phyloP scores from a whole-genome alignment of 2,113 vertebrate genomes.

The Brachirus orientalis region DNA sequence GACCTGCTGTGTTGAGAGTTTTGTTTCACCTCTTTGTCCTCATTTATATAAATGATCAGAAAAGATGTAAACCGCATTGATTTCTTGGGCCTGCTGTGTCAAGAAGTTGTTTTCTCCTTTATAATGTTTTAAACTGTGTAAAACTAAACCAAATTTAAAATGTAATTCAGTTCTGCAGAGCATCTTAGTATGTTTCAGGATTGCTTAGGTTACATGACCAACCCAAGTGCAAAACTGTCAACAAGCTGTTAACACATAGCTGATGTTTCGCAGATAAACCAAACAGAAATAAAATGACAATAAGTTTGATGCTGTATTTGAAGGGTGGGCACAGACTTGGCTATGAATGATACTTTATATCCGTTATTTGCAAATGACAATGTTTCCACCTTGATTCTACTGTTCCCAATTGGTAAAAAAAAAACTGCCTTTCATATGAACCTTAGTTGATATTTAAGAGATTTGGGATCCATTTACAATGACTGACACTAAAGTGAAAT shows the following conservation, averaged over 20 bases:
- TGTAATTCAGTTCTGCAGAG: too few species aligned
- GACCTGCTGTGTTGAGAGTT: conserved; percentile 13
- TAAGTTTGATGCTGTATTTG: background rate
- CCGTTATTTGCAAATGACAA: background rate
- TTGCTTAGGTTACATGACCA: too few species aligned
- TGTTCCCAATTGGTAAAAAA: background rate
- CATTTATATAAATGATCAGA: conserved; percentile 28
- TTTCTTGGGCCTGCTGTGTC: conserved; percentile 1
- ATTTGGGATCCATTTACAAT: background rate
- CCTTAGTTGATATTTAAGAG: too few species aligned
- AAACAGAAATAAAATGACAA: background rate
- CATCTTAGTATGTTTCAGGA: too few species aligned
- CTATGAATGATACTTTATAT: background rate
- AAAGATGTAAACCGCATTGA: conserved; percentile 30
- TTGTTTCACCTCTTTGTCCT: conserved; percentile 17
- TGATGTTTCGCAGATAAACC: background rate
- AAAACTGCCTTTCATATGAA: too few species aligned
- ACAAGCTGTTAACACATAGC: background rate
- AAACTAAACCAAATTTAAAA: too few species aligned
- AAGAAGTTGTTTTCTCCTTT: background rate
- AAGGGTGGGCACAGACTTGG: background rate
- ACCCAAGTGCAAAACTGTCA: too few species aligned
- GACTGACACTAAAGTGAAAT: background rate
- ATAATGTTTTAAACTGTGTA: background rate
- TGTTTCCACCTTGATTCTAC: background rate